Evolutionary conservation across 2,888 invertebrate genomes (phyloP).

Genomic region (Netelia virgata): DNA sequence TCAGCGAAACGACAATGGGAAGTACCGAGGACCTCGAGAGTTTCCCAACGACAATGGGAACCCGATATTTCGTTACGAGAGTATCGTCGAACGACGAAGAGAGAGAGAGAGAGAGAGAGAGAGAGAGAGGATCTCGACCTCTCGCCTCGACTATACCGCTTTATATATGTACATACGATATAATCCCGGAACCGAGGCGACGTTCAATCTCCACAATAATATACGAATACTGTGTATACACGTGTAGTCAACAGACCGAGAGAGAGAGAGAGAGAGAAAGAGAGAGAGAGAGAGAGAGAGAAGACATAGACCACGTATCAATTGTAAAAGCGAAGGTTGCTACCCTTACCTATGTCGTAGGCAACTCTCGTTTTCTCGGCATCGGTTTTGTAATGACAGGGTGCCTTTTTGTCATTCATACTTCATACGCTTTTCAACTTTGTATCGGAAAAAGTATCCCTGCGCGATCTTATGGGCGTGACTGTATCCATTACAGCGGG

Average conservation of each 20-base stretch:
- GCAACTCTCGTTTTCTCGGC: conserved; percentile 59
- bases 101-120: no score
- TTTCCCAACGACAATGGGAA: conserved; percentile 76
- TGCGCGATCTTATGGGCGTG: conserved; percentile 68
- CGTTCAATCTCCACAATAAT: conserved; percentile 71
- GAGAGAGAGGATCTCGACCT: not conserved
- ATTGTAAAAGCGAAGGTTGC: conserved; percentile 51
- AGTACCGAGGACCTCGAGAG: conserved; percentile 66
- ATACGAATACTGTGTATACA: conserved; percentile 46
- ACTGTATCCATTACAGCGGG: conserved; percentile 74
- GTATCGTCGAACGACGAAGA: conserved; percentile 49
- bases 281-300: conserved; percentile 21
- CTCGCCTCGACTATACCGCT: conserved; percentile 50
- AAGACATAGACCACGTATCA: conserved; percentile 36
- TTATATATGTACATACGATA: conserved; percentile 19
- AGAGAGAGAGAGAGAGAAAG: not conserved
- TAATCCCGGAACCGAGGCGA: conserved; percentile 60
- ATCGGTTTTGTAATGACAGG: conserved; percentile 73
- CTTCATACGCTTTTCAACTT: conserved; percentile 75
- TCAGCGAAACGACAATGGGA: conserved; percentile 71
- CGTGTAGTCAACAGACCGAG: conserved; percentile 45
- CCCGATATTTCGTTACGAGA: conserved; percentile 78
- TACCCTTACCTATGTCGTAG: conserved; percentile 23
- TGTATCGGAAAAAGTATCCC: conserved; percentile 69
- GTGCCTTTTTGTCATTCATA: conserved; percentile 72